These are phyloP conservation scores for Steatocranus sp. DNA, from an alignment of 2,797 vertebrate species.

Conservation along the genomic window DNA sequence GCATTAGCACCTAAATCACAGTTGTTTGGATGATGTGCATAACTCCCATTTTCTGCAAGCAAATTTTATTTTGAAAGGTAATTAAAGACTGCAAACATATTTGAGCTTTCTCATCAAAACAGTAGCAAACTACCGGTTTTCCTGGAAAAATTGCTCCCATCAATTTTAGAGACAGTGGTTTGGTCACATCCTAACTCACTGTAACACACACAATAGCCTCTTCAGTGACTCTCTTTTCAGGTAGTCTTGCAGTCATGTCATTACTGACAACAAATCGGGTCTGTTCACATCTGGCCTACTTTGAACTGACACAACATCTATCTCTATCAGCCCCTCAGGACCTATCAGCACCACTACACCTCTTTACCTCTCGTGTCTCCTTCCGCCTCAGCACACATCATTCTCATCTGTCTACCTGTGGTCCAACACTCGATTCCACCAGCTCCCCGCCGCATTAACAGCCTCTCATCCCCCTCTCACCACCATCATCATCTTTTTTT, in stretches of 20 bases:
- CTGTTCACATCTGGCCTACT: conserved; percentile 41
- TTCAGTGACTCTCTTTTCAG: neutral
- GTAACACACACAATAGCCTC: neutral
- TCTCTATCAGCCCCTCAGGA: conserved; percentile 55
- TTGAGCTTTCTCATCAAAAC: neutral
- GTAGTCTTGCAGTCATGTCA: neutral
- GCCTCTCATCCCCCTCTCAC: conserved; percentile 65
- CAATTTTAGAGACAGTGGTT: neutral
- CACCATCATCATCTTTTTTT: conserved; percentile 48
- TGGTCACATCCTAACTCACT: neutral
- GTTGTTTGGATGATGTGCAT: neutral
- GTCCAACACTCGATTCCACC: conserved; percentile 40
- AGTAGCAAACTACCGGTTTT: neutral
- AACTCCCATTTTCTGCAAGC: neutral
- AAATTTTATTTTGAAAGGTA: neutral
- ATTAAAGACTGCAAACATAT: neutral
- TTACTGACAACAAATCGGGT: conserved; percentile 27
- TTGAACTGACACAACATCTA: conserved; percentile 57
- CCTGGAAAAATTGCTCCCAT: neutral
- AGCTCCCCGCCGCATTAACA: conserved; percentile 41
- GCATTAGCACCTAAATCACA: neutral
- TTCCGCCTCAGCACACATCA: conserved; percentile 55
- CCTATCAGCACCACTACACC: conserved; percentile 57
- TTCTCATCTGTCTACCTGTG: conserved; percentile 66
- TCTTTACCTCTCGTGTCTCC: conserved; percentile 50